A percentile compares a stretch with the other conserved stretches of the same genome.
phyloP scores from a whole-genome alignment of 1,140 invertebrate species.

The Ruditapes philippinarum region DNA sequence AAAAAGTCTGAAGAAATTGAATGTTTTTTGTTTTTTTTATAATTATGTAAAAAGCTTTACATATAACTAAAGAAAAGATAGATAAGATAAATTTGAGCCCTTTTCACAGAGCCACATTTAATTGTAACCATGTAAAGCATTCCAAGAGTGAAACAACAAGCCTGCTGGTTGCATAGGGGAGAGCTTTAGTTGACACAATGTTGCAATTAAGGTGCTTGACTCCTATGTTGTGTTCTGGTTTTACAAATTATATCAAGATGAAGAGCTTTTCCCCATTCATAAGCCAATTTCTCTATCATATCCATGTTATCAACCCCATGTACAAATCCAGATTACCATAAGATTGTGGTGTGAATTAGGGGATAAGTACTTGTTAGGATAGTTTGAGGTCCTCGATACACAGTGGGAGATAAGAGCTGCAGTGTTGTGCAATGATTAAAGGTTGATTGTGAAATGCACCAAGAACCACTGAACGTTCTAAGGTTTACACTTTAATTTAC shows the following conservation, averaged over 20 bases:
- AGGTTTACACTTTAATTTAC: too few relatives aligned
- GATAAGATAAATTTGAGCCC: too few relatives aligned
- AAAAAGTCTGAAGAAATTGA: too few relatives aligned
- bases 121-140: too few relatives aligned
- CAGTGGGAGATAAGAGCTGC: not conserved
- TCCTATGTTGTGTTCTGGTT: too few relatives aligned
- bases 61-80: too few relatives aligned
- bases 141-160: too few relatives aligned
- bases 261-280: not conserved
- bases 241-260: not conserved
- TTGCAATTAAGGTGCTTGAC: not conserved
- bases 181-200: not conserved
- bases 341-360: constrained; percentile 22
- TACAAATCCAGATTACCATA: constrained; percentile 6
- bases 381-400: not conserved
- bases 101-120: too few relatives aligned
- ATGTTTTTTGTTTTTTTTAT: too few relatives aligned
- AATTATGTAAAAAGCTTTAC: too few relatives aligned
- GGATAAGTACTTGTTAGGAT: constrained; percentile 9
- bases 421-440: not conserved
- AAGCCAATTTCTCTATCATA: constrained; percentile 15
- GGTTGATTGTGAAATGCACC: constrained; percentile 1
- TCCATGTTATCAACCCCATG: not conserved
- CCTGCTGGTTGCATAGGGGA: too few relatives aligned
- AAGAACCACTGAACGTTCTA: not conserved